Percentiles rank a stretch among this genome's conserved stretches.
Conservation (phyloP, 2,797 vertebrate species). For the Enteromius argenteus region DNA sequence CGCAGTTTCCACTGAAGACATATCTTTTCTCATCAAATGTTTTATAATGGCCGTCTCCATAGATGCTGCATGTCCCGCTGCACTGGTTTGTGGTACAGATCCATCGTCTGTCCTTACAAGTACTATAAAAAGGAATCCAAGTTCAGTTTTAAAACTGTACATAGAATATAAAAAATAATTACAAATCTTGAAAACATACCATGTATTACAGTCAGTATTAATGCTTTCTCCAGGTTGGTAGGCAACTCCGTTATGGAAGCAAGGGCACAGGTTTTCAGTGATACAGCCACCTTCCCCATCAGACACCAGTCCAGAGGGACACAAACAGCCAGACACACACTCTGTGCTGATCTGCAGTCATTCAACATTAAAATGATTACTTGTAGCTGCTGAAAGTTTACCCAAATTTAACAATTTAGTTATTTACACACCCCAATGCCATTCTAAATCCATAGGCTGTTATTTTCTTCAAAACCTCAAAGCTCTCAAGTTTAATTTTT, state of each 20-base stretch:
- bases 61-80: conserved; percentile 84
- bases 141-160: not conserved
- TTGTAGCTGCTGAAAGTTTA: not conserved
- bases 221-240: conserved; percentile 84
- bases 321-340: conserved; percentile 89
- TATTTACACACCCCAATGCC: not conserved
- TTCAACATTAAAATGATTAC: not conserved
- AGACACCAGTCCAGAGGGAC: conserved; percentile 82
- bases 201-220: conserved; percentile 89
- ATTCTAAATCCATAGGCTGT: conserved; percentile 2
- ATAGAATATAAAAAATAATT: not conserved
- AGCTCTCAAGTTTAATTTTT: not conserved
- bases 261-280: conserved; percentile 82
- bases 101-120: conserved; percentile 84
- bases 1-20: conserved; percentile 89
- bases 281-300: conserved; percentile 84
- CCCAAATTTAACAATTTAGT: not conserved
- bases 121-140: conserved; percentile 71
- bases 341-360: conserved; percentile 79
- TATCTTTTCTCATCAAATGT: conserved; percentile 92
- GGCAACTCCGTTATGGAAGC: conserved; percentile 84
- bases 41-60: conserved; percentile 90
- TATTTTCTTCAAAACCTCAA: not conserved
- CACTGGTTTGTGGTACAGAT: conserved; percentile 84
- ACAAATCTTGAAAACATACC: conserved; percentile 75